Percentiles rank a stretch among this genome's conserved stretches.
Evolutionary conservation across 2,888 invertebrate genomes (phyloP).

Genomic region (Scaptomyza flava): DNA sequence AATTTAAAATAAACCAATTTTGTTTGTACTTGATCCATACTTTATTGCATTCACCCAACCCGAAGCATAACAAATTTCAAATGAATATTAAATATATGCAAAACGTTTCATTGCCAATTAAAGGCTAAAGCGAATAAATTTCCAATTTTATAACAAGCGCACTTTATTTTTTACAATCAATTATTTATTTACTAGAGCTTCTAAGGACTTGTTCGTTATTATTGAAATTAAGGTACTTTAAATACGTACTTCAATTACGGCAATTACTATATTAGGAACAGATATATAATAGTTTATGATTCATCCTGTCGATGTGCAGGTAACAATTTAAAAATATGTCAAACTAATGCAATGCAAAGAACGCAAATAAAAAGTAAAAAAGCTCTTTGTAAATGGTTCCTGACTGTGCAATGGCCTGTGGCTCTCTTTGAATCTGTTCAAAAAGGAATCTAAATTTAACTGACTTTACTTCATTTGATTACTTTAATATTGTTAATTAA

Average conservation of each 20-base stretch:
- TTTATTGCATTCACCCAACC: neutral
- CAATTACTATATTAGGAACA: too few relatives aligned
- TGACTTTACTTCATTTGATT: too few relatives aligned
- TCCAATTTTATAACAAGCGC: constrained; percentile 44
- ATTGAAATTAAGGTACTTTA: neutral
- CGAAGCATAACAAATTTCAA: neutral
- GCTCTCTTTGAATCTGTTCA: neutral
- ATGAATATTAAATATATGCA: constrained; percentile 10
- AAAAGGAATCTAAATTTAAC: neutral
- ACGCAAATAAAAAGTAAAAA: neutral
- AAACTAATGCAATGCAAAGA: constrained; percentile 36
- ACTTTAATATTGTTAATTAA: neutral
- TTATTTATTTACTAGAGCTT: neutral
- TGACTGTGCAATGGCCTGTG: neutral
- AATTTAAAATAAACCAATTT: neutral
- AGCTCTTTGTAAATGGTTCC: neutral
- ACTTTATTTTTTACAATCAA: constrained; percentile 7
- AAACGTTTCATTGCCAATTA: constrained; percentile 54
- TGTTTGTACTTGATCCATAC: neutral
- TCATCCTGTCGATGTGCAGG: neutral
- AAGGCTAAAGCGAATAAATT: constrained; percentile 56
- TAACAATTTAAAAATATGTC: constrained; percentile 1
- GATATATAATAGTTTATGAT: too few relatives aligned
- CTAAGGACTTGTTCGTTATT: neutral
- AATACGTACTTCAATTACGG: neutral